phyloP scores from a whole-genome alignment of 2,888 invertebrate species.

The Diaperis boleti region DNA sequence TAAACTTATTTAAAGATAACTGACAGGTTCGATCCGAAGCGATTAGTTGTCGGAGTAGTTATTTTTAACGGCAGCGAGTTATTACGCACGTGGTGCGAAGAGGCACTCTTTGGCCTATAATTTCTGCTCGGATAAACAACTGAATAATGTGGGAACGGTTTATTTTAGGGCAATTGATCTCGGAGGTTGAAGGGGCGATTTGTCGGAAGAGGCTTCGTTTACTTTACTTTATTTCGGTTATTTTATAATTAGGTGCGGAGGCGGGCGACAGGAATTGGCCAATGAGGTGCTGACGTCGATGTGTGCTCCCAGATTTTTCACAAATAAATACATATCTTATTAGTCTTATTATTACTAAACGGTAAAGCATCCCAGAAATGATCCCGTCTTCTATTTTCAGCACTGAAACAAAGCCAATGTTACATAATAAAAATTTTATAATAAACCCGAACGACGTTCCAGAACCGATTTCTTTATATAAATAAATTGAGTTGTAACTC shows the following conservation, averaged over 20 bases:
- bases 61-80: conserved; percentile 48
- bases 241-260: too few species aligned
- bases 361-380: too few species aligned
- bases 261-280: too few species aligned
- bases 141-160: conserved; percentile 47
- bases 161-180: conserved; percentile 44
- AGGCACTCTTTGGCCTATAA: conserved; percentile 47
- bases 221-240: too few species aligned
- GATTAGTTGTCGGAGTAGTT: conserved; percentile 50
- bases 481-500: conserved; percentile 32
- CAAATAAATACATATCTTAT: too few species aligned
- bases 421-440: not conserved
- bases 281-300: too few species aligned
- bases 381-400: not conserved
- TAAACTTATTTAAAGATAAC: conserved; percentile 54
- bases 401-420: not conserved
- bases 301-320: too few species aligned
- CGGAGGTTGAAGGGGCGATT: too few species aligned
- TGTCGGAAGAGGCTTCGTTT: too few species aligned
- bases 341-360: too few species aligned
- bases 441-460: not conserved
- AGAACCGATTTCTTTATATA: conserved; percentile 31
- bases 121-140: conserved; percentile 47
- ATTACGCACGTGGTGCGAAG: conserved; percentile 50
- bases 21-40: conserved; percentile 52